A percentile compares a stretch with the other conserved stretches of the same genome.
These are phyloP conservation scores for Aphyosemion australe DNA, from an alignment of 2,113 vertebrate species.

Conservation along the genomic window DNA sequence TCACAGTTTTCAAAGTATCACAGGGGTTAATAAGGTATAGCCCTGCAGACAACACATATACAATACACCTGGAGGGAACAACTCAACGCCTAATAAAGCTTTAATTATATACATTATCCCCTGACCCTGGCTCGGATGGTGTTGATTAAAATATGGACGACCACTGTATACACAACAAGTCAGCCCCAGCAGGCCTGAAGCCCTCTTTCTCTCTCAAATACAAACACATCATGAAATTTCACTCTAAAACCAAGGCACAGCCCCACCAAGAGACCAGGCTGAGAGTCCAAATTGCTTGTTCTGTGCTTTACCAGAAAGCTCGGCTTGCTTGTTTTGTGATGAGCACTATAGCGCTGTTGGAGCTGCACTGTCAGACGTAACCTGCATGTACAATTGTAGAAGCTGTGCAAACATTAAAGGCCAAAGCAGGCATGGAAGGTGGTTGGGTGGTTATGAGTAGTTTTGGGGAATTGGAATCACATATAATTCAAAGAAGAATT, in stretches of 20 bases:
- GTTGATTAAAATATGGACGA: constrained; percentile 50
- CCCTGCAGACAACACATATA: constrained; percentile 37
- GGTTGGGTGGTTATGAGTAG: neutral
- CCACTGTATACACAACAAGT: constrained; percentile 25
- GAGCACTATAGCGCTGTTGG: constrained; percentile 20
- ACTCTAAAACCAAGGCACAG: constrained; percentile 11
- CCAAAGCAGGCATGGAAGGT: neutral
- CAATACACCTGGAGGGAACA: constrained; percentile 47
- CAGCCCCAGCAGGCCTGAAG: constrained; percentile 15
- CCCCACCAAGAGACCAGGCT: constrained; percentile 29
- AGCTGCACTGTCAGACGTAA: constrained; percentile 36
- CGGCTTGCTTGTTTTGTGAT: constrained; percentile 31
- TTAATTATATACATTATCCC: constrained; percentile 59
- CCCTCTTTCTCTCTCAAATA: constrained; percentile 13
- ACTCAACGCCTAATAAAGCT: constrained; percentile 43
- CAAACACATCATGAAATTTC: constrained; percentile 39
- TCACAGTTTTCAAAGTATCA: constrained; percentile 21
- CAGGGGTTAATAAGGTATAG: constrained; percentile 59
- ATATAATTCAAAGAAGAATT: too few relatives aligned
- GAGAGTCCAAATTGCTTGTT: constrained; percentile 17
- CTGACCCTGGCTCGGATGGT: constrained; percentile 47
- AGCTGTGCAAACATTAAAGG: constrained; percentile 16
- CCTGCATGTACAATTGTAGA: constrained; percentile 13
- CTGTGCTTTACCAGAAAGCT: constrained; percentile 8
- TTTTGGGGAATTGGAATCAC: too few relatives aligned